These are phyloP conservation scores for Limanda limanda DNA, from an alignment of 2,113 vertebrate genomes.

Conservation along the genomic window DNA sequence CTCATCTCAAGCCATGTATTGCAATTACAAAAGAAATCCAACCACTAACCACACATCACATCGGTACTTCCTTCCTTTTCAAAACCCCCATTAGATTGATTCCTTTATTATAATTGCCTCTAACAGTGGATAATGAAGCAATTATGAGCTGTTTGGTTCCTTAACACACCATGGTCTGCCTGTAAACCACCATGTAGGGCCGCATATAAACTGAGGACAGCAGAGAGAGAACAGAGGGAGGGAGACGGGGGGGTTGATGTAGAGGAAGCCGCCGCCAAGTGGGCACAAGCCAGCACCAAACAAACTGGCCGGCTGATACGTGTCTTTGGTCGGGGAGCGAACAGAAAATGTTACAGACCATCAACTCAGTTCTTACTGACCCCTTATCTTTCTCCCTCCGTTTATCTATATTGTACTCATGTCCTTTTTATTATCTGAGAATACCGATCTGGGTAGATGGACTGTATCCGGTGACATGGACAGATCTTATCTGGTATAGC, in stretches of 20 bases:
- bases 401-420: not conserved
- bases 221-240: constrained; percentile 29
- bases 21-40: not conserved
- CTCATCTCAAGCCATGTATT: not conserved
- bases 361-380: constrained; percentile 1
- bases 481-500: not conserved
- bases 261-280: constrained; percentile 31
- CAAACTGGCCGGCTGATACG: constrained; percentile 34
- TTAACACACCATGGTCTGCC: constrained; percentile 13
- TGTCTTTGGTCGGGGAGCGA: constrained; percentile 32
- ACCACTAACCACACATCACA: not conserved
- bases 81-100: constrained; percentile 13
- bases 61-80: constrained; percentile 1
- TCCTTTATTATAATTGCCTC: constrained; percentile 11
- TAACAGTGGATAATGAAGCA: constrained; percentile 33
- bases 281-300: constrained; percentile 46
- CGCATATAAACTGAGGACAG: constrained; percentile 23
- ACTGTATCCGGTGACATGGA: not conserved
- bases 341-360: constrained; percentile 32
- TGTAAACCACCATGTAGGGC: constrained; percentile 22
- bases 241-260: constrained; percentile 11
- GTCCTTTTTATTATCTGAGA: constrained; percentile 11
- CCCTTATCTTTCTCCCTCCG: not conserved
- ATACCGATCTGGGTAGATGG: not conserved
- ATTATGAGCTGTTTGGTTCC: constrained; percentile 28